Conservation (phyloP, 1,140 invertebrate species). For the Polyergus mexicanus region DNA sequence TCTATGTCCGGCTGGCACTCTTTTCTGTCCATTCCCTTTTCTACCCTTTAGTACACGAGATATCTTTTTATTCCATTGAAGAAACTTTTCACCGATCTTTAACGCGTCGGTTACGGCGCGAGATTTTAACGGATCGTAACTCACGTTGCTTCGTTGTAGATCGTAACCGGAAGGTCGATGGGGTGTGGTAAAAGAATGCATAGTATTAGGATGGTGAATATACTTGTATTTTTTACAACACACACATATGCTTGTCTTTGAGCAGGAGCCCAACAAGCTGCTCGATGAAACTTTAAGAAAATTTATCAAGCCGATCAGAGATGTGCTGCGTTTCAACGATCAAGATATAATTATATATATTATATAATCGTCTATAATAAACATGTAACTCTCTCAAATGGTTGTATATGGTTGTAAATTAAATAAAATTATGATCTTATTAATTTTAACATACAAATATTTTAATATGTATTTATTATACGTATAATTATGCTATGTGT, state of each 20-base stretch:
- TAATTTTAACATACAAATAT: neutral
- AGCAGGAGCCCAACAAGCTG: neutral
- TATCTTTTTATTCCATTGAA: conserved; percentile 52
- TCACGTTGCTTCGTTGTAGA: conserved; percentile 33
- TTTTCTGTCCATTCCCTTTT: neutral
- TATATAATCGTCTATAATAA: neutral
- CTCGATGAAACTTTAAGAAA: neutral
- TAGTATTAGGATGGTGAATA: neutral
- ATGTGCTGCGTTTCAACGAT: neutral
- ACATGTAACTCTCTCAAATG: no score
- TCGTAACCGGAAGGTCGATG: conserved; percentile 2
- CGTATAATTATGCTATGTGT: neutral
- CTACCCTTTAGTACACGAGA: neutral
- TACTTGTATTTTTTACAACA: conserved; percentile 22
- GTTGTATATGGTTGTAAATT: no score
- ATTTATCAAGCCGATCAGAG: neutral
- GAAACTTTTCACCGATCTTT: conserved; percentile 12
- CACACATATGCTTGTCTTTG: neutral
- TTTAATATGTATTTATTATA: neutral
- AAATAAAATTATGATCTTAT: neutral
- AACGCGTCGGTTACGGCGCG: conserved; percentile 21
- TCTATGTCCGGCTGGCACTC: neutral
- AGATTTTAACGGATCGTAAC: conserved; percentile 52
- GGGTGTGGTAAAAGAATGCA: neutral
- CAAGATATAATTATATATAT: neutral